Conservation (phyloP, 92 coral and sea anemone genomes). For the Paramuricea clavata region DNA sequence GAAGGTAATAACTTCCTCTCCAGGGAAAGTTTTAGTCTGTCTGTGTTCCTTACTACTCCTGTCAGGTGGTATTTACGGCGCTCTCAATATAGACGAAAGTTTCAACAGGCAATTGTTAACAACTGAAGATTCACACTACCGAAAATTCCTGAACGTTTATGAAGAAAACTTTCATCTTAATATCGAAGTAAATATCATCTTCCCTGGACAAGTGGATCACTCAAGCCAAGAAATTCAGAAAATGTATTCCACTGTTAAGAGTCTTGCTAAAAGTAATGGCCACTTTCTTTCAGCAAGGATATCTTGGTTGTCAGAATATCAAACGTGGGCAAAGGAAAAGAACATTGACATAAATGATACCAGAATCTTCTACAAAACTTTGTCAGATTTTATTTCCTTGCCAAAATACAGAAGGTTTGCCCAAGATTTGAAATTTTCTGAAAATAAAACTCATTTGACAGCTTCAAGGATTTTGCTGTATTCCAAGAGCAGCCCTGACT, state of each 20-base stretch:
- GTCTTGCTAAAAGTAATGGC: constrained; percentile 61
- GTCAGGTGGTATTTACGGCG: constrained; percentile 70
- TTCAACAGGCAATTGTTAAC: constrained; percentile 48
- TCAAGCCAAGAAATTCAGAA: constrained; percentile 29
- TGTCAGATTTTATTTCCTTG: constrained; percentile 16
- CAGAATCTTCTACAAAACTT: constrained; percentile 6
- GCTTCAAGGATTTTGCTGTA: constrained; percentile 32
- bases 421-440: constrained; percentile 3
- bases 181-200: constrained; percentile 44
- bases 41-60: constrained; percentile 63
- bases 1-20: constrained; percentile 55
- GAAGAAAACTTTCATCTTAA: constrained; percentile 45
- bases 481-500: neutral
- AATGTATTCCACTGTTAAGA: constrained; percentile 58
- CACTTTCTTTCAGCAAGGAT: constrained; percentile 59
- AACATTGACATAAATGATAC: constrained; percentile 2
- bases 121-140: constrained; percentile 11
- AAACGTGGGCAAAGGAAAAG: constrained; percentile 22
- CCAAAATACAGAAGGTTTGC: constrained; percentile 47
- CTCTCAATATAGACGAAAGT: constrained; percentile 60
- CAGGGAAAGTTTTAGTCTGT: constrained; percentile 59
- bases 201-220: constrained; percentile 35
- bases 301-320: constrained; percentile 75
- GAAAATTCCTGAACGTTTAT: constrained; percentile 32
- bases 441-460: neutral